Conservation (phyloP, 2,888 invertebrate genomes). For the Drosophila neonasuta region DNA sequence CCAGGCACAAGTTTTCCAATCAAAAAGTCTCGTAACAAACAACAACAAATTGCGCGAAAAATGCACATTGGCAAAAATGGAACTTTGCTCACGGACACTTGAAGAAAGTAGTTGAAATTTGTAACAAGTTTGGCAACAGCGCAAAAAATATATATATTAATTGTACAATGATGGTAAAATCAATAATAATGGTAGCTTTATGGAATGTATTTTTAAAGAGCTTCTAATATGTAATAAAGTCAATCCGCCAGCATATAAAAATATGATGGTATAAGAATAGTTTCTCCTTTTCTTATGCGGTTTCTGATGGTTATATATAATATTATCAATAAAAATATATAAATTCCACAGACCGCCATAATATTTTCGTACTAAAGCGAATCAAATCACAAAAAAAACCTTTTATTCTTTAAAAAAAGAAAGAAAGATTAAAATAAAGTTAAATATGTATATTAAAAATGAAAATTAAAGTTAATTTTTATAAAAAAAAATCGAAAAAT, state of each 20-base stretch:
- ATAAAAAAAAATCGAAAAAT: no score
- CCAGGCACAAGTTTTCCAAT: conserved; percentile 53
- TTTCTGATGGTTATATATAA: no score
- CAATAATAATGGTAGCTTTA: conserved; percentile 1
- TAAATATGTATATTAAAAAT: no score
- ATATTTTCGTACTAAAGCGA: no score
- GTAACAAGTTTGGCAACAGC: conserved; percentile 7
- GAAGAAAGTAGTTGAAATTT: conserved; percentile 11
- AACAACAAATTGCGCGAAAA: conserved; percentile 34
- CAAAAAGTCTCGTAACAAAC: conserved; percentile 47
- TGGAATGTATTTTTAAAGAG: background rate
- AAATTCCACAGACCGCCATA: no score
- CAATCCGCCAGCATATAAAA: background rate
- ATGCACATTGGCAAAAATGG: conserved; percentile 37
- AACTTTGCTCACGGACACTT: conserved; percentile 13
- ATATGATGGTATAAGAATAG: no score
- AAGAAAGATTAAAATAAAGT: no score
- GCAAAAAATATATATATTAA: background rate
- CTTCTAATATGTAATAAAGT: background rate
- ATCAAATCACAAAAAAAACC: no score
- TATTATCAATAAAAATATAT: no score
- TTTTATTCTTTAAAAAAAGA: no score
- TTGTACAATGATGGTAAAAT: background rate
- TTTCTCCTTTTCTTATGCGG: no score
- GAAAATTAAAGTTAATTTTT: no score